Percentiles rank a stretch among this genome's conserved stretches.
Conservation (phyloP, 2,797 vertebrate species). For the Acridotheres tristis region DNA sequence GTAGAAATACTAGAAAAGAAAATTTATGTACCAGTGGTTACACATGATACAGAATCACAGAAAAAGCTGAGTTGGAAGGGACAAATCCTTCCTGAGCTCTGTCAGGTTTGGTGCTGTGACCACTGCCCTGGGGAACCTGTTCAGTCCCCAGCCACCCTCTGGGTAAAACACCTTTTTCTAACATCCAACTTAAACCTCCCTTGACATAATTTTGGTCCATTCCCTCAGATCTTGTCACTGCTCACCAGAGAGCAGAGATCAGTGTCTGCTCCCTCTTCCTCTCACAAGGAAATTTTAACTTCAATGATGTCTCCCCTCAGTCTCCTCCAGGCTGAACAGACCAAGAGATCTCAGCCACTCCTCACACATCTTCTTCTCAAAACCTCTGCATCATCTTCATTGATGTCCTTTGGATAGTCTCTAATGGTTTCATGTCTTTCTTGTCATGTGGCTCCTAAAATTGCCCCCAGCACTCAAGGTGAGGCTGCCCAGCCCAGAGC, state of each 20-base stretch:
- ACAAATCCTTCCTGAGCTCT: neutral
- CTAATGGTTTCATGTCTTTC: rapidly evolving
- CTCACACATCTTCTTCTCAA: rapidly evolving
- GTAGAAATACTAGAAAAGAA: neutral
- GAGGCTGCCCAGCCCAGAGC: neutral
- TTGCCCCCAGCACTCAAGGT: rapidly evolving
- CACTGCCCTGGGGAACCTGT: neutral
- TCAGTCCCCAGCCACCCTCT: neutral
- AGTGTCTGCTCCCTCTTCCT: neutral
- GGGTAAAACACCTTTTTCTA: neutral
- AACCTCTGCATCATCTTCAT: rapidly evolving
- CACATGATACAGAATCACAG: neutral
- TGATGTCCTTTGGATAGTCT: rapidly evolving
- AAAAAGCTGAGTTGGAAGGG: neutral
- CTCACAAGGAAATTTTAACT: neutral
- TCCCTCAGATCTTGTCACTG: neutral
- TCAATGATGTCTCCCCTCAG: neutral
- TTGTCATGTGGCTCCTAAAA: rapidly evolving
- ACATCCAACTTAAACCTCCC: neutral
- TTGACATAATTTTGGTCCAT: neutral
- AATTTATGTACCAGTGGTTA: neutral
- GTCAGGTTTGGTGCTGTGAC: neutral
- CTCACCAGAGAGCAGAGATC: neutral
- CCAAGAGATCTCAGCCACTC: neutral
- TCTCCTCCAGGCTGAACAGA: neutral